Evolutionary conservation across 1,140 invertebrate genomes (phyloP).

Genomic region (Conopomorpha cramerella): DNA sequence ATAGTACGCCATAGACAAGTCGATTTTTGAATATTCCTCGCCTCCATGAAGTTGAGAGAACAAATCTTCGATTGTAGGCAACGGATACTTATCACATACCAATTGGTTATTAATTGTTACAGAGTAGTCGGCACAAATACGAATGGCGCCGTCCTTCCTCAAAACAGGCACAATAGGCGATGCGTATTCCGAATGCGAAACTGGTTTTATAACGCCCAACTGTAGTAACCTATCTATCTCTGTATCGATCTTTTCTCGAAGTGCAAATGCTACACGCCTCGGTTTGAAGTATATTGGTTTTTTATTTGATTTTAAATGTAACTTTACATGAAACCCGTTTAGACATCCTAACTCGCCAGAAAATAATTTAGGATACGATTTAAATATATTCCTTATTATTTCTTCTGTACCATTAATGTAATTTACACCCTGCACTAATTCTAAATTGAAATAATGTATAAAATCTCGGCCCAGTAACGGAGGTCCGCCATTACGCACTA

Average conservation of each 20-base stretch:
- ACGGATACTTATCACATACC: conserved; percentile 12
- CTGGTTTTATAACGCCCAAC: conserved; percentile 4
- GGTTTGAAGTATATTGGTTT: conserved; percentile 4
- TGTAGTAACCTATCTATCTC: conserved; percentile 11
- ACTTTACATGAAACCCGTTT: conserved; percentile 1
- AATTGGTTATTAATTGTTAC: conserved; percentile 9
- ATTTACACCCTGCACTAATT: neutral
- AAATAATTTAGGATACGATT: neutral
- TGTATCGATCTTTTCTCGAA: conserved; percentile 7
- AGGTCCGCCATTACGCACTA: neutral
- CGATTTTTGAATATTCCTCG: conserved; percentile 25
- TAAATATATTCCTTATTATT: neutral
- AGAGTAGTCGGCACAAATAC: conserved; percentile 28
- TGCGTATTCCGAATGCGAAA: conserved; percentile 21
- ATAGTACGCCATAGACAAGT: conserved; percentile 40
- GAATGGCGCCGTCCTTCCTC: conserved; percentile 17
- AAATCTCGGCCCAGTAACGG: conserved; percentile 1
- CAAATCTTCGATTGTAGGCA: conserved; percentile 20
- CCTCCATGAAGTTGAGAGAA: conserved; percentile 15
- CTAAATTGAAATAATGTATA: neutral
- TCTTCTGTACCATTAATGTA: neutral
- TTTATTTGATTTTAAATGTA: conserved; percentile 1
- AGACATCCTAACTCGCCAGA: conserved; percentile 4
- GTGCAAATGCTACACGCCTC: conserved; percentile 7
- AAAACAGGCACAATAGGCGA: conserved; percentile 28